phyloP scores from a whole-genome alignment of 2,113 vertebrate species.

The Crypturellus undulatus region DNA sequence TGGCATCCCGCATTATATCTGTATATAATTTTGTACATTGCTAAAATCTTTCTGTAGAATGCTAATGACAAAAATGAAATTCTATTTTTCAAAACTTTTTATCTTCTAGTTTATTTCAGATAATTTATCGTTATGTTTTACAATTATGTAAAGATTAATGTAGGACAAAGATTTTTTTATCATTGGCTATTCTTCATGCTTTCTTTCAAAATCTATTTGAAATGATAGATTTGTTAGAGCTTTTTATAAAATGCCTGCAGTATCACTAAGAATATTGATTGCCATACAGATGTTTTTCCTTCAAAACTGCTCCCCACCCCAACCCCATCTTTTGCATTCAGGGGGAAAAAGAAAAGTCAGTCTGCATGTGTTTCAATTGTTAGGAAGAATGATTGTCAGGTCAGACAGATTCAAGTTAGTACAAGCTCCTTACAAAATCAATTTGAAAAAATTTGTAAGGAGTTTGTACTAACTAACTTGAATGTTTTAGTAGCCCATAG shows the following conservation, averaged over 20 bases:
- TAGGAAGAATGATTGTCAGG: background rate
- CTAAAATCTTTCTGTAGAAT: background rate
- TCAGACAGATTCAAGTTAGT: background rate
- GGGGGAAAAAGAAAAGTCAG: background rate
- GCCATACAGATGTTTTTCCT: background rate
- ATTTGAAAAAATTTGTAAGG: background rate
- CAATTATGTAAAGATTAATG: background rate
- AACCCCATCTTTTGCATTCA: background rate
- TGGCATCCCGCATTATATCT: background rate
- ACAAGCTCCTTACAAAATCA: background rate
- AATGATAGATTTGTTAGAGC: background rate
- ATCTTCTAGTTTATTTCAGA: background rate
- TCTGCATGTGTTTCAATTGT: background rate
- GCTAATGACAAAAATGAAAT: background rate
- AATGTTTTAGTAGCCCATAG: background rate
- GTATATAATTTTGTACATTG: background rate
- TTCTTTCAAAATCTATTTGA: background rate
- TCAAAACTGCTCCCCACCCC: background rate
- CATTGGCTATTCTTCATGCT: background rate
- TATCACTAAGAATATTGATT: background rate
- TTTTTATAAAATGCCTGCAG: background rate
- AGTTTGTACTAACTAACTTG: no score
- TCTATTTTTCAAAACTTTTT: background rate
- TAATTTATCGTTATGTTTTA: background rate
- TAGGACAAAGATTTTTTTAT: background rate